Percentiles rank a stretch among this genome's conserved stretches.
phyloP scores from a whole-genome alignment of 2,888 invertebrate genomes.

The Oscheius sp. region DNA sequence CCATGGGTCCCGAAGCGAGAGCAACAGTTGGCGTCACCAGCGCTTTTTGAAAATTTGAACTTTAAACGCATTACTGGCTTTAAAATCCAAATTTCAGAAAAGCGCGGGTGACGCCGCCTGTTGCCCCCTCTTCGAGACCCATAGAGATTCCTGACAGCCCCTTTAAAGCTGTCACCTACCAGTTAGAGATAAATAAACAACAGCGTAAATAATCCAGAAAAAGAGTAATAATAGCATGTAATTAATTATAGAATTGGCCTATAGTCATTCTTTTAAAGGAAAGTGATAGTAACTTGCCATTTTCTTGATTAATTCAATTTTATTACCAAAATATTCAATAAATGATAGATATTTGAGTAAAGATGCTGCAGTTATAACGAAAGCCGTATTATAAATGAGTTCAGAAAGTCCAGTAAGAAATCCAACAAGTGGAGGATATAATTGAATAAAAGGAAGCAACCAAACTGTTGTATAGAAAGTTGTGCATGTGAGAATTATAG shows the following conservation, averaged over 20 bases:
- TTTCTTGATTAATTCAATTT: constrained; percentile 5
- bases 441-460: background rate
- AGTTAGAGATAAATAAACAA: constrained; percentile 11
- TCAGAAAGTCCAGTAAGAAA: background rate
- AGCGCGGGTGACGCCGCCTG: too few species aligned
- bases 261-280: background rate
- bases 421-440: background rate
- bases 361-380: constrained; percentile 11
- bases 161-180: background rate
- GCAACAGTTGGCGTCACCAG: too few species aligned
- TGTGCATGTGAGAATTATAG: background rate
- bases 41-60: background rate
- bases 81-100: too few species aligned
- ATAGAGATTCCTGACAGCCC: too few species aligned
- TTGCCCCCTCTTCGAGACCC: too few species aligned
- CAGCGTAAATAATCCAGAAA: constrained; percentile 26
- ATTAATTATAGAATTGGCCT: constrained; percentile 20
- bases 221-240: constrained; percentile 15
- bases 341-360: constrained; percentile 9
- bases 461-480: background rate
- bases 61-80: too few species aligned
- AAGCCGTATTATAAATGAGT: background rate
- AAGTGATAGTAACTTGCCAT: background rate
- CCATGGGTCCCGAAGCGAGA: too few species aligned
- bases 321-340: constrained; percentile 5